These are phyloP conservation scores for Calidris pugnax DNA, from an alignment of 2,113 vertebrate genomes.

Conservation along the genomic window DNA sequence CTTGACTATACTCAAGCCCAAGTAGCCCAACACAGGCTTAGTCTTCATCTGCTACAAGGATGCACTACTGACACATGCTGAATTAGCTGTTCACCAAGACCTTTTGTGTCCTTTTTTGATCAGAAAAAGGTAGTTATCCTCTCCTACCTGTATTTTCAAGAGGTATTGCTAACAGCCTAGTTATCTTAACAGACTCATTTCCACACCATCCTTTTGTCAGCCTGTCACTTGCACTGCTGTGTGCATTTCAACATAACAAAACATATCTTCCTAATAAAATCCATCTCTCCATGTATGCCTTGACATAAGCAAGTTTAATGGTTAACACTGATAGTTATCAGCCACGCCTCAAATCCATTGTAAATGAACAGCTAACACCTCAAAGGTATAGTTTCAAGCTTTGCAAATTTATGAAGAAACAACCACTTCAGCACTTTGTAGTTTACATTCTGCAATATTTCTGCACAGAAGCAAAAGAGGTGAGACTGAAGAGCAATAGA, in stretches of 20 bases:
- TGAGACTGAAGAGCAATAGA: not conserved
- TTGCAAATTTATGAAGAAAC: not conserved
- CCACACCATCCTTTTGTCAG: not conserved
- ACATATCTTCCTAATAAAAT: not conserved
- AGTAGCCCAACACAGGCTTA: not conserved
- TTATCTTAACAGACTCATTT: not conserved
- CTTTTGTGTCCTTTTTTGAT: not conserved
- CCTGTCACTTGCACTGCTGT: not conserved
- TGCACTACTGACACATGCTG: not conserved
- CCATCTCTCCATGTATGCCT: not conserved
- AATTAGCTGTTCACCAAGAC: not conserved
- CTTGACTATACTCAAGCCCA: not conserved
- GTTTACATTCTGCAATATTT: not conserved
- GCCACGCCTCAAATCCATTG: not conserved
- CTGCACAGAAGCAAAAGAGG: not conserved
- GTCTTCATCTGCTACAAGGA: not conserved
- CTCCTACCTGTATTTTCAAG: not conserved
- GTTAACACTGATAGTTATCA: not conserved
- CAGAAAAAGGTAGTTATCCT: not conserved
- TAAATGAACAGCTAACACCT: not conserved
- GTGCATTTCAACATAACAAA: not conserved
- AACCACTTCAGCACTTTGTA: not conserved
- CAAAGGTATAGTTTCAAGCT: conserved; percentile 14
- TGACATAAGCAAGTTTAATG: not conserved
- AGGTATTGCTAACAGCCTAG: not conserved